phyloP scores from a whole-genome alignment of 2,113 vertebrate genomes.

The Notarius lentiginosus region DNA sequence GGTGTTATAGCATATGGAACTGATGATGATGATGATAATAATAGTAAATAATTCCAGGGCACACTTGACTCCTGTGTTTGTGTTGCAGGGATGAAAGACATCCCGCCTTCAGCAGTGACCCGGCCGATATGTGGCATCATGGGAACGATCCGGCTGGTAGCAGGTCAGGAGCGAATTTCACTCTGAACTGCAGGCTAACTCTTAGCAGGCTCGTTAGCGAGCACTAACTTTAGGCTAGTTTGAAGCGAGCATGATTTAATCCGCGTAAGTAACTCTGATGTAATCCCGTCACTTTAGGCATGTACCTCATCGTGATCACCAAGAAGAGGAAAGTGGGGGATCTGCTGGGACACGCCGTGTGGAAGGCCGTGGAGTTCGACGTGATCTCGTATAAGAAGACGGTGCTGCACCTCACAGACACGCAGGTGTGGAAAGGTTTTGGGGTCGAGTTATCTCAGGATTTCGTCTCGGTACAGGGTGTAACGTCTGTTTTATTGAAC shows the following conservation, averaged over 20 bases:
- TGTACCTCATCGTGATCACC: conserved; percentile 91
- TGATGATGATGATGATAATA: neutral
- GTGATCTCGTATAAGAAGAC: conserved; percentile 96
- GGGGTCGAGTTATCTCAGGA: neutral
- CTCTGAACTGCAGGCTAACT: no score
- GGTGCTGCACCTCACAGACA: conserved; percentile 92
- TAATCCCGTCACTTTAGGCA: conserved; percentile 66
- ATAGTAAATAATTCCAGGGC: neutral
- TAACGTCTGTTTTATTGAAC: neutral
- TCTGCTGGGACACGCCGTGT: conserved; percentile 85
- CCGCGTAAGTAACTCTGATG: no score
- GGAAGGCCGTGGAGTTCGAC: conserved; percentile 93
- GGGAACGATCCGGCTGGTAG: conserved; percentile 90
- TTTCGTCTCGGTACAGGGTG: neutral
- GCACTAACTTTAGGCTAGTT: neutral
- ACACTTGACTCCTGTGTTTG: conserved; percentile 30
- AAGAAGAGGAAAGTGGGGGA: conserved; percentile 93
- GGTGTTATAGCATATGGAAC: neutral
- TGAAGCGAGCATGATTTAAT: neutral
- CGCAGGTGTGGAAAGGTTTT: conserved; percentile 76
- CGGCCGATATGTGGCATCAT: conserved; percentile 87
- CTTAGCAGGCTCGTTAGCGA: neutral
- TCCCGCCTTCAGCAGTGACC: conserved; percentile 88
- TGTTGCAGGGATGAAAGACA: conserved; percentile 82
- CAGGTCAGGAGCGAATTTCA: conserved; percentile 74